Conservation (phyloP, 2,888 invertebrate species). For the Pristionchus maxplancki region DNA sequence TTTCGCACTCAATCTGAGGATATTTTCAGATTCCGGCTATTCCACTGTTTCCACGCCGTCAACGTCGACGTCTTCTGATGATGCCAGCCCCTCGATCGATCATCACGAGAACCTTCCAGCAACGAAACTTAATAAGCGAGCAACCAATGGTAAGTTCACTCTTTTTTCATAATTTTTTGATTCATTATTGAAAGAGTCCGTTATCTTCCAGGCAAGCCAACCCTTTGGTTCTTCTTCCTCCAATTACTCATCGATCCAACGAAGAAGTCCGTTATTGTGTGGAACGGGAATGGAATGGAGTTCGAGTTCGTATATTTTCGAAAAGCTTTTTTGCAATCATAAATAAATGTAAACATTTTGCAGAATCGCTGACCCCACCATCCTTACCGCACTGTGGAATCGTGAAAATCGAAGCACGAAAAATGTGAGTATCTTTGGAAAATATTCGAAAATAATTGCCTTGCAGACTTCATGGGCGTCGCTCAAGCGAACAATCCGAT, state of each 20-base stretch:
- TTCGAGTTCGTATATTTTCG: neutral
- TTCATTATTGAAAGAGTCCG: neutral
- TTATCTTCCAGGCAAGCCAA: neutral
- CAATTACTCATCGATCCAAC: neutral
- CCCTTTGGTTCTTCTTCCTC: neutral
- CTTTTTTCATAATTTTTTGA: neutral
- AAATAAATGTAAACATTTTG: too few relatives aligned
- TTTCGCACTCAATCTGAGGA: neutral
- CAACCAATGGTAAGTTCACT: neutral
- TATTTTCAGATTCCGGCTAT: neutral
- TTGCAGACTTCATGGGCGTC: neutral
- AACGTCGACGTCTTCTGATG: neutral
- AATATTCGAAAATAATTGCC: neutral
- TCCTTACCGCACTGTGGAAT: neutral
- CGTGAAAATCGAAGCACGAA: neutral
- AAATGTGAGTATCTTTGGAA: neutral
- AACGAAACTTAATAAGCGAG: neutral
- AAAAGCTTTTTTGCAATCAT: too few relatives aligned
- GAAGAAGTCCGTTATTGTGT: neutral
- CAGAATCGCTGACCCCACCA: neutral
- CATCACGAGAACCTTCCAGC: neutral
- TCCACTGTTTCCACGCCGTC: neutral
- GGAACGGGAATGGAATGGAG: conserved; percentile 20
- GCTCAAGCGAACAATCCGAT: neutral
- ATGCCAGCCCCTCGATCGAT: neutral